Base-by-base conservation (phyloP, 1,140 invertebrate genomes). In the Drosophila bipectinata region DNA sequence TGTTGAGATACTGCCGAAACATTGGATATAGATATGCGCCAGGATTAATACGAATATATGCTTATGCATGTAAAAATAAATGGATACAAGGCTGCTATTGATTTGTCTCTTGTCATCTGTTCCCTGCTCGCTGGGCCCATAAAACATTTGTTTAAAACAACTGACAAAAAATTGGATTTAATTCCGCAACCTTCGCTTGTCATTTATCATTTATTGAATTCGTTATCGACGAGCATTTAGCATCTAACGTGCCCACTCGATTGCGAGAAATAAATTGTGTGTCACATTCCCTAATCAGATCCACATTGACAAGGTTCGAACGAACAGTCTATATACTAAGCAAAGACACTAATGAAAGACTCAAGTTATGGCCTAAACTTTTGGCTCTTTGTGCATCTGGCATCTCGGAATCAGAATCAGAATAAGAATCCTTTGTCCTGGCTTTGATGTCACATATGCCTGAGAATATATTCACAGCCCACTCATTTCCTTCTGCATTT, bases 121-220 rank as follows among this genome's bases (percentile, higher is more conserved):
- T 28, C 37, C 26, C 44, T 63, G 79, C 57, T 81, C 51, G 61
- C 55, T 72, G 60, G 44, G 48, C 45, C 45, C 62, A 18, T 37
- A n/a, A 37, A 18, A 28, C 71, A 55, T 81, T 87, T 87, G 69
- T 75, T 87, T 78, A 62, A 76, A 74, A 64, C 44, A 47, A 47
- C 14, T 7, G 56, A 48, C 34, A 41, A 51, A 69, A 79, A 26
- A 4, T 37, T 51, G 30, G 39, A 56, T 60, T 64, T 48, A 51
- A 60, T 61, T 21, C 51, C 61, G 61, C 56, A 72, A 72, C 60
- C 72, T 79, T 53, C 52, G 37, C 21, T 54, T 59, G 69, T 74
- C 81, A 85, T 85, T 85, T 81, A 85, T 85, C 82, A 87, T 77
- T 74, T 71, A 77, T 68, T 62, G 72, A 69, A 81, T 81, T 87